Percentiles rank a stretch among this genome's conserved stretches.
phyloP scores from a whole-genome alignment of 2,888 invertebrate genomes.

The Trilocha varians region DNA sequence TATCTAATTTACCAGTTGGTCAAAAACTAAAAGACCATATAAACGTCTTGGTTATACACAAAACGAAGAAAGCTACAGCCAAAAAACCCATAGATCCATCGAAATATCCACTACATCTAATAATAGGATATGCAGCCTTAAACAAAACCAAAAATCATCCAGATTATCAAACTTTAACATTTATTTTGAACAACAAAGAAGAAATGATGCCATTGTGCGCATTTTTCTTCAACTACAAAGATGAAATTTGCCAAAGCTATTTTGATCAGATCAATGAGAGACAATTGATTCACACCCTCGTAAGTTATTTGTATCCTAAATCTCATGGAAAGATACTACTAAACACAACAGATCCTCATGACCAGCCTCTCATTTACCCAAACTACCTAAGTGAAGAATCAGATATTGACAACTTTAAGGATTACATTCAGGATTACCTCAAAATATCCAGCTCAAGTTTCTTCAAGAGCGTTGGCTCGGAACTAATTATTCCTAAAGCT shows the following conservation, averaged over 20 bases:
- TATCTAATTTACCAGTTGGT: constrained; percentile 54
- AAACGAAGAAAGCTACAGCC: constrained; percentile 12
- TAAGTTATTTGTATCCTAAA: constrained; percentile 40
- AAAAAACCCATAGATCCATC: constrained; percentile 33
- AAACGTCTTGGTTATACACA: constrained; percentile 23
- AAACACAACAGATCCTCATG: constrained; percentile 6
- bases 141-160: constrained; percentile 64
- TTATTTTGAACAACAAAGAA: constrained; percentile 6
- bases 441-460: constrained; percentile 7
- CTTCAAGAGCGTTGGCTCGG: constrained; percentile 10
- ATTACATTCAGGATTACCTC: constrained; percentile 12
- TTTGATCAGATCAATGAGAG: constrained; percentile 12
- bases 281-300: constrained; percentile 13
- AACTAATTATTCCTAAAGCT: constrained; percentile 9
- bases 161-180: constrained; percentile 28
- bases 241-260: constrained; percentile 16
- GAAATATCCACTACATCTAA: constrained; percentile 19
- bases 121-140: constrained; percentile 59
- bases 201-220: constrained; percentile 9
- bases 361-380: constrained; percentile 11
- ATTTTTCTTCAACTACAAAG: constrained; percentile 11
- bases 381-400: constrained; percentile 7
- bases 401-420: constrained; percentile 13
- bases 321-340: constrained; percentile 64
- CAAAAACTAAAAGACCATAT: constrained; percentile 59